Evolutionary conservation across 2,797 vertebrate species (phyloP), one percentile per base, ranked within the genome.

Genomic region (Acrossocheilus wenchowensis): DNA sequence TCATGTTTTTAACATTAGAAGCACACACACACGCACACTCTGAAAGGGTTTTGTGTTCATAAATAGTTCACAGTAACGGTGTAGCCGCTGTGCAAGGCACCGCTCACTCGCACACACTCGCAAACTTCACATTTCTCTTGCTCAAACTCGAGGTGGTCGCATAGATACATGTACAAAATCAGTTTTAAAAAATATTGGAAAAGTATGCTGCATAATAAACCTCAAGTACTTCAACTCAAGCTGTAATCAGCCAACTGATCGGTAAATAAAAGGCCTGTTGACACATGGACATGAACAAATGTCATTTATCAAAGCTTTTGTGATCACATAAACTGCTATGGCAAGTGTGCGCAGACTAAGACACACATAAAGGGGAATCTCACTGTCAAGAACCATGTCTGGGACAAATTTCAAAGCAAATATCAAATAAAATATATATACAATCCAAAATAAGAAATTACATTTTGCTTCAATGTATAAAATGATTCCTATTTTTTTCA

Each of bases 31-130:
- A 74, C n/a, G n/a, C 79, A 11, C 48, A 62, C 83, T 43, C 19
- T 26, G 66, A 73, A 87, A 82, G 45, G 39, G 39, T 82, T 69
- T 79, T 41, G 68, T 83, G 26, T 84, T 89, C 82, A 89, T 87
- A 90, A 91, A 92, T 90, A 89, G 88, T 91, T 91, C 91, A 92
- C 91, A 91, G 91, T 91, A 89, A 85, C 52, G 68, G 81, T 88
- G 84, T 75, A 80, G 86, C 64, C 43, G 26, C 30, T 69, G 45
- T 74, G 75, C 87, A 86, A 86, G 34, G 81, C 80, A 75, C 68
- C 80, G 50, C 83, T 83, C 75, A 60, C 78, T 26, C 52, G 19
- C 23, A 71, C 69, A 78, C 72, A 23, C 84, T 80, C 21, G 39
- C 78, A 84, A 79, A 36, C 64, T 81, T 82, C 83, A 84, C 57